These are phyloP conservation scores for Pristionchus japonicus DNA, from an alignment of 2,888 invertebrate genomes.

Conservation along the genomic window DNA sequence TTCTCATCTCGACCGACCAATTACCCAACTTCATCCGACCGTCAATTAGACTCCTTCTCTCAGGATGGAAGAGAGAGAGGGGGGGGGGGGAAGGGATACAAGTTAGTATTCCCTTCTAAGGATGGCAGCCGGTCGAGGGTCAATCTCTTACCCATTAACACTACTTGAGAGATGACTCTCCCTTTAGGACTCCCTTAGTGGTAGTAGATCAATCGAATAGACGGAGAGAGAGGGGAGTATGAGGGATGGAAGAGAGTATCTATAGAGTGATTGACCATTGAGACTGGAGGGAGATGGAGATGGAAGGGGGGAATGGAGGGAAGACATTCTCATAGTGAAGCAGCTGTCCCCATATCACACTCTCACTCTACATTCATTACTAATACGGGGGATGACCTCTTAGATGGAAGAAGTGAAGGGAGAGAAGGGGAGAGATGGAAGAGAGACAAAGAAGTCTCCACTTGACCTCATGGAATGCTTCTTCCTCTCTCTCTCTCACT, in stretches of 20 bases:
- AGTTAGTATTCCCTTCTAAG: not conserved
- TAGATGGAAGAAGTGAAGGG: conserved; percentile 4
- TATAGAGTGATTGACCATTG: conserved; percentile 37
- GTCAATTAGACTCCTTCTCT: not conserved
- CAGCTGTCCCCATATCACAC: conserved; percentile 36
- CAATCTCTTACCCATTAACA: conserved; percentile 40
- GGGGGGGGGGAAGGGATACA: conserved; percentile 3
- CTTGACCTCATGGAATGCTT: conserved; percentile 27
- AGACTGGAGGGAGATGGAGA: not conserved
- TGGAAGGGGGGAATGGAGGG: too few relatives aligned
- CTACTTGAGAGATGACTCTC: conserved; percentile 12
- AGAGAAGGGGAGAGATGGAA: conserved; percentile 21
- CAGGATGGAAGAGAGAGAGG: too few relatives aligned
- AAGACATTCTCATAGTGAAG: conserved; percentile 2
- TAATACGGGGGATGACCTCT: conserved; percentile 4
- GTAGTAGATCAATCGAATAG: conserved; percentile 2
- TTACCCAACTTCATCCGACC: not conserved
- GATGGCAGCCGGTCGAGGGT: not conserved
- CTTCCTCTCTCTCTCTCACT: not conserved
- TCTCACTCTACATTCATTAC: conserved; percentile 42
- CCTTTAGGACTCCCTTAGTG: conserved; percentile 18
- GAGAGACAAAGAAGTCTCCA: conserved; percentile 28
- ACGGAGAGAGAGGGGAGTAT: too few relatives aligned
- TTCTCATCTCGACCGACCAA: conserved; percentile 26
- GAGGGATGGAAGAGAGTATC: not conserved